Evolutionary conservation across 2,888 invertebrate genomes (phyloP).

Genomic region (Chaitophorus viminalis): DNA sequence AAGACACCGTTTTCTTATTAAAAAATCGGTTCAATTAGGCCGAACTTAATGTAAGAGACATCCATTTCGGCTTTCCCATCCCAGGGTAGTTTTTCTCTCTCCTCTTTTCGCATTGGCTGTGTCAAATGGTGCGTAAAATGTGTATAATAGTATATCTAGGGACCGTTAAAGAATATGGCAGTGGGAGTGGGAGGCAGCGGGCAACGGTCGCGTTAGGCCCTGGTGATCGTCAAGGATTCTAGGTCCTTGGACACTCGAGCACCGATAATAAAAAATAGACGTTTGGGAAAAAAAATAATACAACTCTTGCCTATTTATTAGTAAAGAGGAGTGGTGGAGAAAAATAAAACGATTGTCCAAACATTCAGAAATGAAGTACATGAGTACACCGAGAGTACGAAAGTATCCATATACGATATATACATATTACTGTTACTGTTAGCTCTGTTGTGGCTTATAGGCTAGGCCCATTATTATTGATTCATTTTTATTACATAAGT

Average conservation of each 20-base stretch:
- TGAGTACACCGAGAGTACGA: too few species aligned
- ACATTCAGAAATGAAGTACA: not conserved
- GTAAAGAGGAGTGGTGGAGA: not conserved
- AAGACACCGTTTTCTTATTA: conserved; percentile 38
- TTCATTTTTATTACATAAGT: not conserved
- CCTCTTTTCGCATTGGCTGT: not conserved
- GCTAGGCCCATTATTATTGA: too few species aligned
- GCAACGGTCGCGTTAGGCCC: not conserved
- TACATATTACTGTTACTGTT: not conserved
- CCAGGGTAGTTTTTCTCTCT: not conserved
- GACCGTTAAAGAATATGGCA: not conserved
- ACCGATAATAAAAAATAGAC: conserved; percentile 38
- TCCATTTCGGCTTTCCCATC: not conserved
- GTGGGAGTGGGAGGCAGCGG: too few species aligned
- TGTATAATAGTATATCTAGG: conserved; percentile 17
- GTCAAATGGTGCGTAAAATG: conserved; percentile 51
- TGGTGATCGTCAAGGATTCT: too few species aligned
- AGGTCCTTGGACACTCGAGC: not conserved
- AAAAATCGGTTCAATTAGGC: conserved; percentile 48
- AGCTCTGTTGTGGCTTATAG: too few species aligned
- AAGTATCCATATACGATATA: not conserved
- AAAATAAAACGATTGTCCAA: not conserved
- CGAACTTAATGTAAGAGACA: conserved; percentile 36
- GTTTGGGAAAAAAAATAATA: not conserved
- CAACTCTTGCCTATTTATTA: not conserved